Base-by-base conservation (phyloP, 1,140 invertebrate species). In the Drosophila sp. region DNA sequence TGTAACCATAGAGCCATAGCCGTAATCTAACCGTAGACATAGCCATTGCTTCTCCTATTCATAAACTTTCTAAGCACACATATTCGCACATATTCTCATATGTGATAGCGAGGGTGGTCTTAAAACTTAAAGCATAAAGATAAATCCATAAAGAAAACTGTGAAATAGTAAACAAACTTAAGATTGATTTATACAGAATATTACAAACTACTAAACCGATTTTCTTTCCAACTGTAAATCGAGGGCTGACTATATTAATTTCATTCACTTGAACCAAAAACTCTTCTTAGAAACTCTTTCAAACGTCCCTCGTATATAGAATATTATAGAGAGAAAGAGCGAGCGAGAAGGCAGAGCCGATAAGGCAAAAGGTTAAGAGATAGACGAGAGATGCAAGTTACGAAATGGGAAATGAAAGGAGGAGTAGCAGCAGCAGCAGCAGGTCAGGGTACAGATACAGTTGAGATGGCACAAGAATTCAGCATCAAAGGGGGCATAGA, bases 281-380 rank as follows among this genome's bases (percentile, higher is more conserved):
- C 8, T 38, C 10, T 38, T 11, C 4, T 38, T 2, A 0, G 35
- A 11, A 38, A 38, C 25, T 25, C 7, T 27, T 50, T 50, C 0
- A 50, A 25, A 50, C n/a, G 23, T 1, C 23, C 44, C 44, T 50
- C 44, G 44, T 27, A 50, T 50, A 25, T 41, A 41, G 44, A 50
- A 47, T 23, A 23, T 47, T 47, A 47, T 44, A 32, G 47, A 23
- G 11, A 61, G 25, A 60, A 60, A 33, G 27, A 55, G 38, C 8
- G 2, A 32, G 11, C 61, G 17, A 58, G 30, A 33, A 35, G 41
- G 41, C 33, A 70, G 66, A 82, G 75, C 66, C 68, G 83, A 86
- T 86, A 79, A 76, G 82, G 75, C 75, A 79, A 87, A 79, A 85
- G 82, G 82, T 86, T 82, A 85, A 75, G 66, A 70, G 75, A 77